phyloP scores from a whole-genome alignment of 2,113 vertebrate species.

The Nannospalax galili region DNA sequence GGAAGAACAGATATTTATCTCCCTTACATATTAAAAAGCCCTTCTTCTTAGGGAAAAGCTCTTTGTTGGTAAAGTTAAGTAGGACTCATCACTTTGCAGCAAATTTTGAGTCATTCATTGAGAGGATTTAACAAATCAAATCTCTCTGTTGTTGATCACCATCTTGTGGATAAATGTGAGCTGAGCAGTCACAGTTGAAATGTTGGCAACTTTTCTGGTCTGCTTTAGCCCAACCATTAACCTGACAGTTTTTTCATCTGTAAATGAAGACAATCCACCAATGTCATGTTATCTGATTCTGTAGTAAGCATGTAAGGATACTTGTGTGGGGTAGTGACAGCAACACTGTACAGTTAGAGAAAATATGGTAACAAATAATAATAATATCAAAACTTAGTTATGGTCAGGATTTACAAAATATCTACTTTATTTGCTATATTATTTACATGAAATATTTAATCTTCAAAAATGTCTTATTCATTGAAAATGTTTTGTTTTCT shows the following conservation, averaged over 20 bases:
- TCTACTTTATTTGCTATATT: background rate
- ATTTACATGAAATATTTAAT: background rate
- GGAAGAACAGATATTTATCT: too few relatives aligned
- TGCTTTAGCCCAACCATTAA: background rate
- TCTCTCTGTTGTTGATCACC: background rate
- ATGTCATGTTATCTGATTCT: background rate
- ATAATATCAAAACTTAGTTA: background rate
- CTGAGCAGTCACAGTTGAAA: too few relatives aligned
- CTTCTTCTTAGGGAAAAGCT: background rate
- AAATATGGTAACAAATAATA: background rate
- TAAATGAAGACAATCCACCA: background rate
- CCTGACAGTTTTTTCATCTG: background rate
- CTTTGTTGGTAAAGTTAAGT: background rate
- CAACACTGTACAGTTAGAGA: background rate
- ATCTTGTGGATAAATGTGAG: background rate
- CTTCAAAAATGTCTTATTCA: background rate
- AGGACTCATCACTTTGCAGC: background rate
- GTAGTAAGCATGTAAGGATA: background rate
- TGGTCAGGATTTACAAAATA: background rate
- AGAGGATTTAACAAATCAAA: too few relatives aligned
- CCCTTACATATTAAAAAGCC: background rate
- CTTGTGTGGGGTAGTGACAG: background rate
- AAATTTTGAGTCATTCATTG: background rate
- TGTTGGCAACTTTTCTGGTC: background rate
- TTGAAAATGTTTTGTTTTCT: background rate